These are phyloP conservation scores for Galerucella pusilla DNA, from an alignment of 2,888 invertebrate genomes.

Conservation along the genomic window DNA sequence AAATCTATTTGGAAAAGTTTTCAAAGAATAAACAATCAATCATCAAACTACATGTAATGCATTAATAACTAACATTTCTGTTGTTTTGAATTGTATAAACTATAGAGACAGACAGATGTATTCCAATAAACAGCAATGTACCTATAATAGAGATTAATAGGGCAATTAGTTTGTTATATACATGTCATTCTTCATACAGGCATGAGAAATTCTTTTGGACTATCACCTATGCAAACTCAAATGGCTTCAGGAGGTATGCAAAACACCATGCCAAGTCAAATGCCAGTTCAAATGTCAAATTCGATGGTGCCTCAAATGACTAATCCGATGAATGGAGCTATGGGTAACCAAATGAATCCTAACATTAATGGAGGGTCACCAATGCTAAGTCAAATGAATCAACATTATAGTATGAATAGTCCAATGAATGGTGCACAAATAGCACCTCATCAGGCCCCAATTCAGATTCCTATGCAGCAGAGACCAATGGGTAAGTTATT, in stretches of 20 bases:
- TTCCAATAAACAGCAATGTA: too few relatives aligned
- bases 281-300: constrained; percentile 66
- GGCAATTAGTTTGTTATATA: constrained; percentile 53
- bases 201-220: constrained; percentile 66
- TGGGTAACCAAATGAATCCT: constrained; percentile 62
- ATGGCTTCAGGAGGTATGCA: constrained; percentile 55
- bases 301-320: constrained; percentile 63
- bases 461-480: constrained; percentile 54
- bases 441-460: constrained; percentile 49
- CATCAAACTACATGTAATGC: neutral
- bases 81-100: too few relatives aligned
- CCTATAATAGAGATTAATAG: too few relatives aligned
- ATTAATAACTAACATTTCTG: too few relatives aligned
- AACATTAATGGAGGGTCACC: constrained; percentile 61
- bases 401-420: constrained; percentile 58
- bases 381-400: constrained; percentile 65
- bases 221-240: constrained; percentile 68
- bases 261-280: constrained; percentile 58
- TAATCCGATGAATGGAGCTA: constrained; percentile 66
- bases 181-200: constrained; percentile 31
- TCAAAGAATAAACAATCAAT: neutral
- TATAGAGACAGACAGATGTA: too few relatives aligned
- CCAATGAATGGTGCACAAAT: constrained; percentile 60
- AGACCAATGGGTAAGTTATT: constrained; percentile 54
- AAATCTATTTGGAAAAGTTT: too few relatives aligned